Percentiles rank a stretch among this genome's conserved stretches.
phyloP scores from a whole-genome alignment of 2,113 vertebrate genomes.

The Perccottus glenii region DNA sequence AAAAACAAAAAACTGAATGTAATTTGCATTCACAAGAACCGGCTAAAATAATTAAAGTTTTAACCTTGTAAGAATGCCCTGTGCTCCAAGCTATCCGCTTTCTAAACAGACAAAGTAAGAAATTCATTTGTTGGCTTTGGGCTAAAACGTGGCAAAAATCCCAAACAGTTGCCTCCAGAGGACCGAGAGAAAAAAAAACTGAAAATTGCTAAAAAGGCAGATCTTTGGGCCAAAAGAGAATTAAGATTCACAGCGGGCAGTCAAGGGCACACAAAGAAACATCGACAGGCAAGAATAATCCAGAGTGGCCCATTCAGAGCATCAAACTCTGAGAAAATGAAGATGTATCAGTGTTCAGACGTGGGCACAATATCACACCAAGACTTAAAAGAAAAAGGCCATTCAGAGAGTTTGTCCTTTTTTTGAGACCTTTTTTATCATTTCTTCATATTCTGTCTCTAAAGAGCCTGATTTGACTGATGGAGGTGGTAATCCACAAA shows the following conservation, averaged over 20 bases:
- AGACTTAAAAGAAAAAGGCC: constrained; percentile 2
- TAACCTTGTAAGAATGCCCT: constrained; percentile 38
- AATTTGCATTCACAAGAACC: background rate
- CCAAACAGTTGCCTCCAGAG: constrained; percentile 41
- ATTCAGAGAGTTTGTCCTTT: constrained; percentile 32
- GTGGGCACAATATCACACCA: constrained; percentile 4
- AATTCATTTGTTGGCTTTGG: constrained; percentile 32
- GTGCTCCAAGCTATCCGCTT: constrained; percentile 20
- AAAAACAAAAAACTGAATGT: constrained; percentile 15
- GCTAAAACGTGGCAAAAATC: constrained; percentile 42
- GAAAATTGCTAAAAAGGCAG: constrained; percentile 62
- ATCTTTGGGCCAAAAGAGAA: constrained; percentile 49
- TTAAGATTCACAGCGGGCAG: constrained; percentile 64
- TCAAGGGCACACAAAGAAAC: constrained; percentile 64
- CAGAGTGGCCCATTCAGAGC: constrained; percentile 32
- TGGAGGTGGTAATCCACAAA: background rate
- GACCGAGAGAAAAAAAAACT: constrained; percentile 40
- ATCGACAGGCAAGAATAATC: constrained; percentile 39
- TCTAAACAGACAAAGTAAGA: constrained; percentile 26
- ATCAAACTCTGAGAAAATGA: constrained; percentile 40
- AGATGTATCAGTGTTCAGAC: constrained; percentile 16
- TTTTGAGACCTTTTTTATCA: constrained; percentile 30
- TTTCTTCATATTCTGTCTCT: constrained; percentile 19
- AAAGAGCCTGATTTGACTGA: constrained; percentile 28
- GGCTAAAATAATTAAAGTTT: constrained; percentile 21